Evolutionary conservation across 2,797 vertebrate genomes (phyloP).

Genomic region (Silurus lanzhouensis): DNA sequence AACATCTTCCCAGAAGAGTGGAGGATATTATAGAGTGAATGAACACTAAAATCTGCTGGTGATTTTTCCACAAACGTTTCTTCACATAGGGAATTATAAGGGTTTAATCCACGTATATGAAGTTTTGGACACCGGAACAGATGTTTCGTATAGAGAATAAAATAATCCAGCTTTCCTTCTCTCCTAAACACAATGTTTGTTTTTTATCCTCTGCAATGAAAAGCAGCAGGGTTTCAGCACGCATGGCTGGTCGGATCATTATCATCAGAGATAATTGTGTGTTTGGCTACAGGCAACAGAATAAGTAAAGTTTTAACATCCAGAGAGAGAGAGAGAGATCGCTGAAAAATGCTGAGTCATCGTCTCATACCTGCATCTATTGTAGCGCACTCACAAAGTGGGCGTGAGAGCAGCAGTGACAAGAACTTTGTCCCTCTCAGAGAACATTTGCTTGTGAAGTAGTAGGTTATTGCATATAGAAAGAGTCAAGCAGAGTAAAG

Average conservation of each 20-base stretch:
- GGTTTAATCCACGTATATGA: no score
- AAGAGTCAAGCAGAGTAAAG: background rate
- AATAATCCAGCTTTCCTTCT: background rate
- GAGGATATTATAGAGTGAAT: no score
- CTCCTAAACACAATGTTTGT: background rate
- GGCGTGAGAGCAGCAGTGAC: conserved; percentile 2
- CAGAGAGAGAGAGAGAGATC: background rate
- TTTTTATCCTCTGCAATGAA: background rate
- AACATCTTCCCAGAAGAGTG: no score
- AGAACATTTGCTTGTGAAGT: conserved; percentile 1
- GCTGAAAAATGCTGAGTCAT: conserved; percentile 1
- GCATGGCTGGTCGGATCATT: background rate
- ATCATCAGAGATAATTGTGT: conserved; percentile 19
- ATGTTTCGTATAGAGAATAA: background rate
- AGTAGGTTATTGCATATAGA: background rate
- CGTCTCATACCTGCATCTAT: background rate
- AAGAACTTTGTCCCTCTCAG: background rate
- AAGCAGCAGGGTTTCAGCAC: background rate
- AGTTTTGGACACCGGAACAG: background rate
- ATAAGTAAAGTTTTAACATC: background rate
- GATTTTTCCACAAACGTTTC: no score
- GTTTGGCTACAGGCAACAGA: background rate
- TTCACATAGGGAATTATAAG: no score
- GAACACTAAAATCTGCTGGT: no score
- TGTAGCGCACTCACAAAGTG: background rate